phyloP scores from a whole-genome alignment of 2,888 invertebrate species.

The Cremastinae sp. region DNA sequence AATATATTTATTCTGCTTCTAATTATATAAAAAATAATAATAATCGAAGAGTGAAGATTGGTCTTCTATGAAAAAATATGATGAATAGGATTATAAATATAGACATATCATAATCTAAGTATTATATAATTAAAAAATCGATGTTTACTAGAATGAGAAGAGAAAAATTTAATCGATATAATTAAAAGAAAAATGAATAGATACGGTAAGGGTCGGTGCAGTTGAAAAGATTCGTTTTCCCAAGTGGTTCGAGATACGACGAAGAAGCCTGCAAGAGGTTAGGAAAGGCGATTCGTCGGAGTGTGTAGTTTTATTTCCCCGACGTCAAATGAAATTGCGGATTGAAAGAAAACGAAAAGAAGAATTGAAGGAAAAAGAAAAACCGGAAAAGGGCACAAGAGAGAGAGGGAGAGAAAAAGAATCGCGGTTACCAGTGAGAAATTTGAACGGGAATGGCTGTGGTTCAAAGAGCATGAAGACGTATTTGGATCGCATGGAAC shows the following conservation, averaged over 20 bases:
- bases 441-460: conserved; percentile 30
- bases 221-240: background rate
- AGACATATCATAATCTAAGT: too few species aligned
- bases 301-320: conserved; percentile 19
- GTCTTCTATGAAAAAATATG: too few species aligned
- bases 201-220: too few species aligned
- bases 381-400: background rate
- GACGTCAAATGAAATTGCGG: conserved; percentile 42
- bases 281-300: background rate
- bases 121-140: too few species aligned
- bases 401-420: conserved; percentile 11
- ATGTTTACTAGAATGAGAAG: too few species aligned
- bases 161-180: too few species aligned
- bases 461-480: conserved; percentile 28
- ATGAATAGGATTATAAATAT: too few species aligned
- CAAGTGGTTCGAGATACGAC: conserved; percentile 1
- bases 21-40: too few species aligned
- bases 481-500: conserved; percentile 46
- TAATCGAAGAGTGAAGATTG: too few species aligned
- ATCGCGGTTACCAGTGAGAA: conserved; percentile 30
- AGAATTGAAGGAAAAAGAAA: background rate
- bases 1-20: too few species aligned
- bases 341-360: conserved; percentile 29
- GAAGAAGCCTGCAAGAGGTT: conserved; percentile 17
- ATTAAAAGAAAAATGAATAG: too few species aligned